Evolutionary conservation across 2,888 invertebrate genomes (phyloP).

Genomic region (Biston stratarius): DNA sequence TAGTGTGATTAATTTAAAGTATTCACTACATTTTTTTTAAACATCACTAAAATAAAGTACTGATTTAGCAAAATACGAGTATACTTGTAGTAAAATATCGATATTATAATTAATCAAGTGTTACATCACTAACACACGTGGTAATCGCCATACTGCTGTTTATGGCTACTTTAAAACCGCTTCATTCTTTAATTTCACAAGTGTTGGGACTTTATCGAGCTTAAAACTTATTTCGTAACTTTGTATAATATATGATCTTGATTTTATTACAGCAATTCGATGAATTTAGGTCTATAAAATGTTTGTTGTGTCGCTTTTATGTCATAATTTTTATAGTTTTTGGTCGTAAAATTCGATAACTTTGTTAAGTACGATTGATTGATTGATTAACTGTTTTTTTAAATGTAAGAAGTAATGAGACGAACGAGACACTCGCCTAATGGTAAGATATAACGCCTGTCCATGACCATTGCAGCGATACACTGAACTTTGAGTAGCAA

Average conservation of each 20-base stretch:
- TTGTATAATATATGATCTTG: slow-evolving; percentile 22
- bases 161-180: slow-evolving; percentile 51
- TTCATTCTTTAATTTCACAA: slow-evolving; percentile 47
- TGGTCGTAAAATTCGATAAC: slow-evolving; percentile 14
- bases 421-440: too few relatives aligned
- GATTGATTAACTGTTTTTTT: background rate
- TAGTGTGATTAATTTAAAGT: too few relatives aligned
- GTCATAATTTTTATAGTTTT: slow-evolving; percentile 28
- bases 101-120: slow-evolving; percentile 40
- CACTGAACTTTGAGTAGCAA: too few relatives aligned
- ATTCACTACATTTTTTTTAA: too few relatives aligned
- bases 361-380: slow-evolving; percentile 4
- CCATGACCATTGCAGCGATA: too few relatives aligned
- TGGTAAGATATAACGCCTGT: too few relatives aligned
- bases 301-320: slow-evolving; percentile 15
- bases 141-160: slow-evolving; percentile 69
- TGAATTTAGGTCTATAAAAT: slow-evolving; percentile 22
- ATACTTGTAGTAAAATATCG: slow-evolving; percentile 7
- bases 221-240: slow-evolving; percentile 34
- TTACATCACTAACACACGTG: slow-evolving; percentile 54
- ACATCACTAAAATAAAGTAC: too few relatives aligned
- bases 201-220: slow-evolving; percentile 40
- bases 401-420: too few relatives aligned
- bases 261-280: slow-evolving; percentile 29
- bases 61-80: too few relatives aligned